Base-by-base conservation (phyloP, 1,140 invertebrate genomes). In the Trichonephila inaurata region DNA sequence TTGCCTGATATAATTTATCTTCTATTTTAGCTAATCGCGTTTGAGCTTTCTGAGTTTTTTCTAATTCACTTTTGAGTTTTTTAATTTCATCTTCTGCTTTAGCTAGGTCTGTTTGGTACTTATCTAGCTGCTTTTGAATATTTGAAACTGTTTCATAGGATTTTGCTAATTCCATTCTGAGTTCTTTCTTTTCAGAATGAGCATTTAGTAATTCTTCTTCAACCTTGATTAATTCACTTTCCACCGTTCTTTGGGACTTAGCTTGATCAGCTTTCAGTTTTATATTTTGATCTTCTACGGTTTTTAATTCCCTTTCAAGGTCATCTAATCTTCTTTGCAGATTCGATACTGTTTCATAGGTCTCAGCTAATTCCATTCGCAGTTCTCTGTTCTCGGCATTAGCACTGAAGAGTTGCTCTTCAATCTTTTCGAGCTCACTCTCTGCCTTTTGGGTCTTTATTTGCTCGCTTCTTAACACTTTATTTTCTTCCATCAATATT, bases 111-210 rank as follows among this genome's bases (percentile, higher is more conserved):
- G n/a, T 19, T n/a, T 94, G 93, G 60, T 90, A 94, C 61, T 90
- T 94, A 21, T 95, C 94, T 6, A 95, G 40, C 60, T 95, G 93
- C 44, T 94, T 94, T 51, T 95, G 94, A 64, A 95, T 94, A 28
- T 90, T 89, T 51, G 93, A 94, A 16, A 95, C 93, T 5, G 95
- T 94, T 72, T 95, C 94, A 24, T 95, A 93, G 18, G 95, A 94
- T 87, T 95, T 95, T 83, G 95, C 95, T 18, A 95, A 77, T 69
- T 95, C 95, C 62, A 83, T 87, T 92, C 94, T 60, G 12, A 95
- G 91, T 82, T 95, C 95, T 92, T 95, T 95, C 89, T 95, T 95
- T 89, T 96, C 95, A 66, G 94, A 94, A 60, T 94, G 93, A 21
- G 93, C 87, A 61, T 94, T 94, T 33, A 94, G 18, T 40, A 94